phyloP scores from a whole-genome alignment of 2,113 vertebrate species.

The Aspiorhynchus laticeps region DNA sequence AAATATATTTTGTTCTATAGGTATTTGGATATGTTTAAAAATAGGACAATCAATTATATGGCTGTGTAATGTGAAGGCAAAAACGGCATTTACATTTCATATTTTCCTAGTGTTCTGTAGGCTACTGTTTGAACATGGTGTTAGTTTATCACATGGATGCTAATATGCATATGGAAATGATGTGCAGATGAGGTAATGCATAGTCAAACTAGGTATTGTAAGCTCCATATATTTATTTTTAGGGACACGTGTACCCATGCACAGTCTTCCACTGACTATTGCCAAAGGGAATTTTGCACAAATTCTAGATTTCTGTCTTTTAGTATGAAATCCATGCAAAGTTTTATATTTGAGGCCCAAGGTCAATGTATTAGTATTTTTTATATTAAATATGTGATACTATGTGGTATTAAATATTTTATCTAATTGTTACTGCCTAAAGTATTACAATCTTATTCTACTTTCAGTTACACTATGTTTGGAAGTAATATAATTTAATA shows the following conservation, averaged over 20 bases:
- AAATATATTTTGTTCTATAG: too few relatives aligned
- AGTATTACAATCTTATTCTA: background rate
- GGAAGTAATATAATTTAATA: background rate
- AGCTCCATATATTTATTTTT: background rate
- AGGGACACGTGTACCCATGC: background rate
- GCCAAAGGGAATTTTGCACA: background rate
- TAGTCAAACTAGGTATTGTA: background rate
- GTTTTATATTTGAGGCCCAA: background rate
- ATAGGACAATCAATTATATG: background rate
- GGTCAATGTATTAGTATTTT: background rate
- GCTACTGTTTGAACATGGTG: background rate
- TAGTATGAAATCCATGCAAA: background rate
- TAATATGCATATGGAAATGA: background rate
- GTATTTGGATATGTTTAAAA: too few relatives aligned
- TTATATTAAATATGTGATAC: background rate
- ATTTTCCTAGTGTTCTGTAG: background rate
- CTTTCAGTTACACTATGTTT: background rate
- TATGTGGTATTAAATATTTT: background rate
- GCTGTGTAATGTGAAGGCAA: background rate
- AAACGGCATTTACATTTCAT: background rate
- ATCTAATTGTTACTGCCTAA: background rate
- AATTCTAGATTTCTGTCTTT: background rate
- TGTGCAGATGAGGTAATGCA: background rate
- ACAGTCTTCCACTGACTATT: background rate
- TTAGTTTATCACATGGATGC: background rate